Evolutionary conservation across 2,888 invertebrate species (phyloP), one percentile per base, ranked within the genome.

Genomic region (Heliconius ethilla): DNA sequence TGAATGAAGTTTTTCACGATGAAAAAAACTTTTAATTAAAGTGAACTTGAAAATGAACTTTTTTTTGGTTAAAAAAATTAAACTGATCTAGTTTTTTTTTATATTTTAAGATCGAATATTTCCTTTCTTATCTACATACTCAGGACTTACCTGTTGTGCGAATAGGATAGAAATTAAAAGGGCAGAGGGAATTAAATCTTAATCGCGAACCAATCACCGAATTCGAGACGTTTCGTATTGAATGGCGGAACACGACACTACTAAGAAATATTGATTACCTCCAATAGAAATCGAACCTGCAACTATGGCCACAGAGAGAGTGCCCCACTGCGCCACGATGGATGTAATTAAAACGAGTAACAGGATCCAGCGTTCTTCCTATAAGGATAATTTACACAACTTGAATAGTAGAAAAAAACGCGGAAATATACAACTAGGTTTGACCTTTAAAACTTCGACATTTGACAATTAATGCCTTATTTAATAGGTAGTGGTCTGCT

Each of bases 391-490:
- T 13, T 63, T 63, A 63, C 13, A 11, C 27, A 25, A 10, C 2
- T 63, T 63, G 3, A 25, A 63, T 63, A 11, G 25, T 63, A 63
- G 25, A 62, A 62, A 63, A 62, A 63, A 63, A 63, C 2, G 11
- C 25, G 62, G 62, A 63, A 63, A 11, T 63, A 13, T 5, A 27
- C 62, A 63, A 25, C 27, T 63, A 25, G 11, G 5, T 63, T 27
- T 63, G 62, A 63, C 62, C 62, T 63, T 63, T 63, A 63, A 63
- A 63, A 25, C 62, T 63, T 63, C 62, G 25, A 63, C 62, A 25
- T 63, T 63, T 63, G 62, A 63, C 62, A 63, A 63, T 13, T 13
- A 27, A 27, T 25, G 13, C 11, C 5, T 9, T 55, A 22, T 55
- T 55, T 55, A 22, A 55, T 9, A 22, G 7, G 9, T 55, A 55